These are phyloP conservation scores for Calameuta pallipes DNA, from an alignment of 2,888 invertebrate genomes.

Conservation along the genomic window DNA sequence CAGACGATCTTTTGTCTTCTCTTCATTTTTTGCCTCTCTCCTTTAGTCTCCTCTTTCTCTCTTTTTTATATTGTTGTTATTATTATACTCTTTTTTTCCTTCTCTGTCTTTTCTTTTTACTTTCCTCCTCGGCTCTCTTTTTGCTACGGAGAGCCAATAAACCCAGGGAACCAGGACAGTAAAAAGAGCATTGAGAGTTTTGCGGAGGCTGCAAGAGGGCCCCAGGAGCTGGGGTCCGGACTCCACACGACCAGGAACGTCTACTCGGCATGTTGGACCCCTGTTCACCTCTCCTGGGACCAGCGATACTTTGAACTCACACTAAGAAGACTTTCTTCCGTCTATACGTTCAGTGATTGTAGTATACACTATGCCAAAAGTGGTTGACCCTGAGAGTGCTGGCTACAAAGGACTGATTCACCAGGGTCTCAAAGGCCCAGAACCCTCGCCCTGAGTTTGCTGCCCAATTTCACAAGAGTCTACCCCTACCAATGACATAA, in stretches of 20 bases:
- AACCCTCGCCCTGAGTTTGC: constrained; percentile 33
- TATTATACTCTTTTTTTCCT: constrained; percentile 10
- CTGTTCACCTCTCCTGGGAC: background rate
- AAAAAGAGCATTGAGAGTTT: constrained; percentile 29
- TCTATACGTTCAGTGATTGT: constrained; percentile 9
- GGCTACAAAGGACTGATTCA: constrained; percentile 64
- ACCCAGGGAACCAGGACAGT: constrained; percentile 39
- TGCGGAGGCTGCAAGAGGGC: constrained; percentile 1
- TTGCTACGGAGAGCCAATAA: constrained; percentile 42
- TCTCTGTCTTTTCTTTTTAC: constrained; percentile 19
- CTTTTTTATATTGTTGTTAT: background rate
- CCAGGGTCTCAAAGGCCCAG: constrained; percentile 44
- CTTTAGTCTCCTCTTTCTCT: background rate
- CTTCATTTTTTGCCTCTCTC: background rate
- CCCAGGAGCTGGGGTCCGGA: background rate
- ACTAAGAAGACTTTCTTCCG: background rate
- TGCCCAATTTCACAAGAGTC: constrained; percentile 26
- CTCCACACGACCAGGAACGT: background rate
- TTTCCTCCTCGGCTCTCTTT: constrained; percentile 31
- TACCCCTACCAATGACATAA: constrained; percentile 37
- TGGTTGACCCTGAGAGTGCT: constrained; percentile 64
- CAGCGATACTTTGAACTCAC: background rate
- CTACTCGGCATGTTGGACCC: background rate
- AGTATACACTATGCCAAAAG: constrained; percentile 49
- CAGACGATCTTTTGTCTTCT: constrained; percentile 6